Conservation (phyloP, 2,888 invertebrate genomes). For the Dicranocentrus wangi region DNA sequence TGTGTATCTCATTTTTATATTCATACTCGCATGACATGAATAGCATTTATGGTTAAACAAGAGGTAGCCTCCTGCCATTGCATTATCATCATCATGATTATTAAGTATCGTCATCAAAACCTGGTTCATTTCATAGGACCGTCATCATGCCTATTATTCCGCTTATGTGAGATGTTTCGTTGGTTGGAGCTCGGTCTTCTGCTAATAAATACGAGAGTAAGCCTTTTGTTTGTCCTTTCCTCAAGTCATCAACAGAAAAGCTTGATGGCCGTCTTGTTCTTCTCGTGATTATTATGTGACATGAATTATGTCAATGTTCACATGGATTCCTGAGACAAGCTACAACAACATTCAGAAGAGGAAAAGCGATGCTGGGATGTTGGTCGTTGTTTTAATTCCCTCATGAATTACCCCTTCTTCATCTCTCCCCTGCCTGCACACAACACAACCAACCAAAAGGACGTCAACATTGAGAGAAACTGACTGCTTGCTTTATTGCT, state of each 20-base stretch:
- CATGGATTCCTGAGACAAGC: slow-evolving; percentile 61
- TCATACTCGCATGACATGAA: slow-evolving; percentile 6
- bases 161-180: slow-evolving; percentile 14
- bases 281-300: slow-evolving; percentile 62
- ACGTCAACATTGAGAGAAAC: slow-evolving; percentile 37
- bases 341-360: slow-evolving; percentile 20
- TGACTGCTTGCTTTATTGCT: slow-evolving; percentile 64
- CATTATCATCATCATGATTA: slow-evolving; percentile 30
- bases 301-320: slow-evolving; percentile 66
- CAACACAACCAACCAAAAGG: background rate
- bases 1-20: slow-evolving; percentile 1
- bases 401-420: slow-evolving; percentile 66
- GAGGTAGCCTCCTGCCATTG: slow-evolving; percentile 32
- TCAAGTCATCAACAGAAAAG: slow-evolving; percentile 47
- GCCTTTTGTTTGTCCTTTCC: slow-evolving; percentile 44
- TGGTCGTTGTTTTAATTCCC: slow-evolving; percentile 65
- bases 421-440: slow-evolving; percentile 27
- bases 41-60: background rate
- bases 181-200: background rate
- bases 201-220: slow-evolving; percentile 34
- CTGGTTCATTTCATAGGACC: slow-evolving; percentile 61
- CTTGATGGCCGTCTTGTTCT: slow-evolving; percentile 29
- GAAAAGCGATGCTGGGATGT: slow-evolving; percentile 18
- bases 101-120: slow-evolving; percentile 53
- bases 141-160: slow-evolving; percentile 41